Conservation (phyloP, 2,797 vertebrate species). For the Pseudotriccus pelzelni region DNA sequence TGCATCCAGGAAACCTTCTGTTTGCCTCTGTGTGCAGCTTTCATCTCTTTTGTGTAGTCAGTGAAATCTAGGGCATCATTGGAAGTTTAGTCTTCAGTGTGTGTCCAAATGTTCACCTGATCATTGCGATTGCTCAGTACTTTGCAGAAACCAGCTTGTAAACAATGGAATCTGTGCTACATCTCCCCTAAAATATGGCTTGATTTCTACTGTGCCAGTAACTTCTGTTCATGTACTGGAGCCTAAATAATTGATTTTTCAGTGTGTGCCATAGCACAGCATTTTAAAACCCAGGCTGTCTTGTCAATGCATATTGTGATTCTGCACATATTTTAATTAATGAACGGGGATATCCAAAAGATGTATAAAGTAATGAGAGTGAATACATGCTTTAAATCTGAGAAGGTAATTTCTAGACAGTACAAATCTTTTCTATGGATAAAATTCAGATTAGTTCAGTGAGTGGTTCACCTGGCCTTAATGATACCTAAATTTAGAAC, state of each 20-base stretch:
- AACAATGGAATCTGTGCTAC: neutral
- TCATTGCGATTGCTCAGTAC: neutral
- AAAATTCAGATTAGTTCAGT: conserved; percentile 46
- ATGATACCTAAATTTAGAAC: conserved; percentile 44
- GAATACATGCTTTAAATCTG: neutral
- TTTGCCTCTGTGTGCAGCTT: neutral
- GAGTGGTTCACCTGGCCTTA: conserved; percentile 20
- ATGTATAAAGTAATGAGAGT: neutral
- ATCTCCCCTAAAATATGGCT: neutral
- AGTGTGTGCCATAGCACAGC: neutral
- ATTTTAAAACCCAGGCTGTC: neutral
- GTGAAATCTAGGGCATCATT: neutral
- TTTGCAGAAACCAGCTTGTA: neutral
- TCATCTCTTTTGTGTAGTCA: neutral
- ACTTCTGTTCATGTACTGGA: neutral
- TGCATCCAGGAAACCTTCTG: neutral
- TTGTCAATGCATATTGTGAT: neutral
- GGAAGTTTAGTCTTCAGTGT: neutral
- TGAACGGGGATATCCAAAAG: neutral
- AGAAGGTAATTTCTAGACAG: neutral
- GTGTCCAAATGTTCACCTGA: neutral
- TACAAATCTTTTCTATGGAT: neutral
- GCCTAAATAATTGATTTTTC: conserved; percentile 15
- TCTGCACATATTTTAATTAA: neutral
- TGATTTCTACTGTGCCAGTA: neutral